Percentiles rank a stretch among this genome's conserved stretches.
Conservation (phyloP, 2,888 invertebrate genomes). For the Tetrapedia diversipes region DNA sequence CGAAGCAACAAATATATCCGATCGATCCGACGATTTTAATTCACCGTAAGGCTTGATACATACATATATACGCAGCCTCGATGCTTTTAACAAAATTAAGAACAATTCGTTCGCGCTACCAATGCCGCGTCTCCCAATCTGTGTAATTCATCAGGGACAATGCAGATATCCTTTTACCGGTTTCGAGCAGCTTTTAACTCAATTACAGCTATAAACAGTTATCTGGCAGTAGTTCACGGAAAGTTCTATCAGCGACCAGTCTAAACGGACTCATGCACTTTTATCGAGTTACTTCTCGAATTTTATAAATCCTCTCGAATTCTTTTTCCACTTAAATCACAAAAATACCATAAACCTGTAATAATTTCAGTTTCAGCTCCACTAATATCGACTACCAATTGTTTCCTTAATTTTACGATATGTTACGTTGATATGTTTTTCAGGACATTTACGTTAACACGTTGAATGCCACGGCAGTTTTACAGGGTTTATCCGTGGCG, state of each 20-base stretch:
- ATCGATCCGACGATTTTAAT: background rate
- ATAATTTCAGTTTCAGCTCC: too few species aligned
- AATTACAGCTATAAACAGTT: too few species aligned
- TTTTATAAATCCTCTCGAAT: background rate
- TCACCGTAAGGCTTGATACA: background rate
- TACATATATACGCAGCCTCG: too few species aligned
- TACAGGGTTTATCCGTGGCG: too few species aligned
- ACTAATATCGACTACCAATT: too few species aligned
- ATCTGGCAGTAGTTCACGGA: background rate
- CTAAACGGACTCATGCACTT: too few species aligned
- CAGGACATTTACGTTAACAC: too few species aligned
- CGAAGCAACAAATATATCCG: background rate
- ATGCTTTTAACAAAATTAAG: conserved; percentile 6
- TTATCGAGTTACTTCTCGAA: background rate
- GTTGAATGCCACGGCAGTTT: too few species aligned
- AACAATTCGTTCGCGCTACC: background rate
- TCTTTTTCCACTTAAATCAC: background rate
- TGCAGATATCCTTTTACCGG: background rate
- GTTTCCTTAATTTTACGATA: too few species aligned
- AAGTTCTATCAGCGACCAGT: too few species aligned
- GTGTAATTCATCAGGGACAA: background rate
- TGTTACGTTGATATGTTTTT: too few species aligned
- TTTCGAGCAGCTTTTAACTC: background rate
- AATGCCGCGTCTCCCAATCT: background rate
- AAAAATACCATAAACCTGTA: too few species aligned